phyloP scores from a whole-genome alignment of 2,888 invertebrate genomes.

The Andrena chrysosceles region DNA sequence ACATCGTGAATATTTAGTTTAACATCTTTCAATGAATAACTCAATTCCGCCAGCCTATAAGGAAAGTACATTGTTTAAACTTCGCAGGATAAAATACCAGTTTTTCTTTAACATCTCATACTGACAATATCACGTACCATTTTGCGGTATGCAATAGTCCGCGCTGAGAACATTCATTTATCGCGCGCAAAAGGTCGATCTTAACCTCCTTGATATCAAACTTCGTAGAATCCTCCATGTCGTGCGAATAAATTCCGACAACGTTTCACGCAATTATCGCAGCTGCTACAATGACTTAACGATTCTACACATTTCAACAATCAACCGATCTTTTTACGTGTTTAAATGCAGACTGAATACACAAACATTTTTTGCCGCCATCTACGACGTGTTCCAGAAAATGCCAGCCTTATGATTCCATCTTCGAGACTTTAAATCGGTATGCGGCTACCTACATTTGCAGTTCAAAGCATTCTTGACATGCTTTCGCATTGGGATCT shows the following conservation, averaged over 20 bases:
- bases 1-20: conserved; percentile 87
- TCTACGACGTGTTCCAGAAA: conserved; percentile 1
- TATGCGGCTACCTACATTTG: neutral
- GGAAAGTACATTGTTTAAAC: neutral
- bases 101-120: neutral
- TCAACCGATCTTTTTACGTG: neutral
- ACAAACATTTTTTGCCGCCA: conserved; percentile 33
- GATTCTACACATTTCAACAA: conserved; percentile 12
- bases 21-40: conserved; percentile 90
- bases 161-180: conserved; percentile 91
- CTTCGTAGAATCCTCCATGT: conserved; percentile 83
- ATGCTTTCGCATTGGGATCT: neutral
- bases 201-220: conserved; percentile 88
- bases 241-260: neutral
- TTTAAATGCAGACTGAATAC: conserved; percentile 1
- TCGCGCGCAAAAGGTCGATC: conserved; percentile 88
- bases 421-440: neutral
- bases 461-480: neutral
- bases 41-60: conserved; percentile 91
- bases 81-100: neutral
- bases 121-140: conserved; percentile 87
- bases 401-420: conserved; percentile 16
- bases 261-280: neutral
- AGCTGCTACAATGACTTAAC: neutral
- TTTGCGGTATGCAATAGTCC: conserved; percentile 93